phyloP scores from a whole-genome alignment of 2,113 vertebrate genomes.

The Typhlomys cinereus region DNA sequence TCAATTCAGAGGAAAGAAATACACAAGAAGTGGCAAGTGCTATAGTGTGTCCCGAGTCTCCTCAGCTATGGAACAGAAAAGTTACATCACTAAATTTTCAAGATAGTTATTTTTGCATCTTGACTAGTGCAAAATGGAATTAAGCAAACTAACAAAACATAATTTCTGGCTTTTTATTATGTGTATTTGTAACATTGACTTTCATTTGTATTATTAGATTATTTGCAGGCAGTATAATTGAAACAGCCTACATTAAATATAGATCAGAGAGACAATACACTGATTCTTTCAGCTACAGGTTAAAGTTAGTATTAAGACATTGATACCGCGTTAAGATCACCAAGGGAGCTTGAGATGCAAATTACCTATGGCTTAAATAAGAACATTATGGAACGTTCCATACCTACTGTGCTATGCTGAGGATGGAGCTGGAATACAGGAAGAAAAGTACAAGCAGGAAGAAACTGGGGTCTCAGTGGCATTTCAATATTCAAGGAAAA shows the following conservation, averaged over 20 bases:
- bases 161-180: not conserved
- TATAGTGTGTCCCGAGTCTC: not conserved
- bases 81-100: not conserved
- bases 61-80: not conserved
- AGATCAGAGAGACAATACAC: not conserved
- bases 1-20: not conserved
- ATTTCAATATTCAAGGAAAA: not conserved
- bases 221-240: not conserved
- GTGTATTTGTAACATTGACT: not conserved
- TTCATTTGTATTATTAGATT: not conserved
- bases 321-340: not conserved
- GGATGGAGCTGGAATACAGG: not conserved
- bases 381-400: not conserved
- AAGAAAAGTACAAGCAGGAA: not conserved
- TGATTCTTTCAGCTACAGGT: not conserved
- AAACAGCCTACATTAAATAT: not conserved
- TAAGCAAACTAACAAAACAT: not conserved
- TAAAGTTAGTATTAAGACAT: not conserved
- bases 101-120: not conserved
- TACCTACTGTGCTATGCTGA: no score
- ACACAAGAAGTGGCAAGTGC: not conserved
- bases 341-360: not conserved
- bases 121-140: not conserved
- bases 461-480: no score
- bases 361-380: not conserved